phyloP scores from a whole-genome alignment of 2,113 vertebrate species.

The Petrocephalus zakoni region DNA sequence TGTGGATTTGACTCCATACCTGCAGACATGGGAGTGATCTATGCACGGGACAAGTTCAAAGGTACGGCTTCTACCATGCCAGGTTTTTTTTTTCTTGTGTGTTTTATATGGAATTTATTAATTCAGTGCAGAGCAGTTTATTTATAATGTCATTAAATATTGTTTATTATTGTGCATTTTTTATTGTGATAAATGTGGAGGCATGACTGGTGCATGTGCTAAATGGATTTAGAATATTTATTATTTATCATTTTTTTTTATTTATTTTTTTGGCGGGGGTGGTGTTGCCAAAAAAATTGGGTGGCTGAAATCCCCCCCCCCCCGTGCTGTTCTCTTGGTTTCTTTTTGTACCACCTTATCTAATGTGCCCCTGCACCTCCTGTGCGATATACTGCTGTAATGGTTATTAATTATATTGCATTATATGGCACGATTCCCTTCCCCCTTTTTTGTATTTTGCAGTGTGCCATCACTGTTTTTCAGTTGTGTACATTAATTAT shows the following conservation, averaged over 20 bases:
- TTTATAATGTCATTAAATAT: neutral
- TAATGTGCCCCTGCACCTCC: neutral
- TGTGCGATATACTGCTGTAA: neutral
- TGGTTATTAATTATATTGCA: neutral
- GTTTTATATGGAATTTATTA: neutral
- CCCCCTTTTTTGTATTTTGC: neutral
- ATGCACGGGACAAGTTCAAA: conserved; percentile 80
- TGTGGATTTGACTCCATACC: conserved; percentile 95
- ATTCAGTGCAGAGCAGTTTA: neutral
- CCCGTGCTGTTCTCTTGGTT: neutral
- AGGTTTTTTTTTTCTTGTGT: neutral
- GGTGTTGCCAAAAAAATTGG: neutral
- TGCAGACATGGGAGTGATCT: conserved; percentile 88
- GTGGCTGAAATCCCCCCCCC: neutral
- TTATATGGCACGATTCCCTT: neutral
- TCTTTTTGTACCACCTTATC: neutral
- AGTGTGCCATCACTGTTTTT: neutral
- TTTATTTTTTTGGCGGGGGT: too few species aligned
- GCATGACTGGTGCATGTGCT: neutral
- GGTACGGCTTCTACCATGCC: conserved; percentile 52
- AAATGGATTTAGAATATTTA: neutral
- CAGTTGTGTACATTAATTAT: neutral
- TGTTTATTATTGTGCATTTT: neutral
- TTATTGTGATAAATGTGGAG: neutral
- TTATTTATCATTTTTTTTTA: too few species aligned